These are phyloP conservation scores for Clepsis dumicolana DNA, from an alignment of 2,888 invertebrate genomes.

Conservation along the genomic window DNA sequence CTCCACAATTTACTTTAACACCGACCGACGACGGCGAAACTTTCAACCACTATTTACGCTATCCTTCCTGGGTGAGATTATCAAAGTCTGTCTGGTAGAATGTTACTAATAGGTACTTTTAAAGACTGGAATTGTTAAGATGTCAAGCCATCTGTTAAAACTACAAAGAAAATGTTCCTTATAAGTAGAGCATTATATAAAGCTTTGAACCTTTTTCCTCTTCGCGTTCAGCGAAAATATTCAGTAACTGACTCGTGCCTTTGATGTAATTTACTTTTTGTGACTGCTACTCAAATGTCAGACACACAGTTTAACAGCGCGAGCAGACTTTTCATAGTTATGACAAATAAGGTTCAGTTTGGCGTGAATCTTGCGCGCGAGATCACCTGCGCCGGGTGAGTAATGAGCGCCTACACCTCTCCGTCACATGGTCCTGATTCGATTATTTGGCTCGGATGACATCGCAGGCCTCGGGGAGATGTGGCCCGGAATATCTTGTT, in stretches of 20 bases:
- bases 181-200: background rate
- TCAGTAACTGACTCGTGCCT: background rate
- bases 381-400: conserved; percentile 29
- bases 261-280: conserved; percentile 9
- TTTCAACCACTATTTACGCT: conserved; percentile 29
- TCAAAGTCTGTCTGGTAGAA: conserved; percentile 6
- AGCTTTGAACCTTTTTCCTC: conserved; percentile 9
- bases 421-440: conserved; percentile 29
- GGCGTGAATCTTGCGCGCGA: conserved; percentile 16
- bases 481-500: conserved; percentile 21
- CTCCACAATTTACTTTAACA: conserved; percentile 32
- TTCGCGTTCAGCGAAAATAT: background rate
- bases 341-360: conserved; percentile 11
- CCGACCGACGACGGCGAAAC: conserved; percentile 30
- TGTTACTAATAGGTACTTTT: background rate
- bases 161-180: conserved; percentile 2
- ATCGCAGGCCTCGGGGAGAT: conserved; percentile 17
- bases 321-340: conserved; percentile 10
- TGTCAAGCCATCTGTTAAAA: conserved; percentile 1
- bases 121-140: conserved; percentile 1
- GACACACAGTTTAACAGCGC: conserved; percentile 1
- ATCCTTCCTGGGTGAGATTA: conserved; percentile 21
- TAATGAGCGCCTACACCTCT: conserved; percentile 29
- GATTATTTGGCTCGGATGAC: conserved; percentile 24
- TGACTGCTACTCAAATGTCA: conserved; percentile 10